phyloP scores from a whole-genome alignment of 2,797 vertebrate genomes.

The Takifugu rubripes region DNA sequence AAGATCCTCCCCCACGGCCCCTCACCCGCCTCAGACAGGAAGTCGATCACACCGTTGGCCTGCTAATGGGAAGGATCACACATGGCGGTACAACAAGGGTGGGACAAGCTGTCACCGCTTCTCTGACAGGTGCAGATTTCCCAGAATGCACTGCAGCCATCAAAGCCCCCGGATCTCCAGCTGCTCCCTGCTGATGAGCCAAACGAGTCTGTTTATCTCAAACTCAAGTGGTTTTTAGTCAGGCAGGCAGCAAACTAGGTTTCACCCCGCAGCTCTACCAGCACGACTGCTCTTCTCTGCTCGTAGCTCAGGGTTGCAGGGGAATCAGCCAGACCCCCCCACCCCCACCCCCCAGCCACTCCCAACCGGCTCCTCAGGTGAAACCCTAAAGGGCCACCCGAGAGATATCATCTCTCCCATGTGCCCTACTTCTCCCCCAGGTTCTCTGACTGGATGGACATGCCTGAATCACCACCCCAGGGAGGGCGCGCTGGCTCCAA shows the following conservation, averaged over 20 bases:
- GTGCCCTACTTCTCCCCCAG: too few species aligned
- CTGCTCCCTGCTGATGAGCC: conserved; percentile 54
- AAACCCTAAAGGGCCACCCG: too few species aligned
- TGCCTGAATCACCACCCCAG: too few species aligned
- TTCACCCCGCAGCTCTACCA: conserved; percentile 32
- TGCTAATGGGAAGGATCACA: conserved; percentile 59
- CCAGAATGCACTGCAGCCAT: conserved; percentile 57
- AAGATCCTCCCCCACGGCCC: conserved; percentile 11
- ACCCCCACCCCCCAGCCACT: too few species aligned
- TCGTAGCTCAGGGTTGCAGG: too few species aligned
- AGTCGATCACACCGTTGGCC: conserved; percentile 64
- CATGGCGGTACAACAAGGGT: conserved; percentile 63
- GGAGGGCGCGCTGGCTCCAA: too few species aligned
- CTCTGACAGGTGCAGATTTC: conserved; percentile 61
- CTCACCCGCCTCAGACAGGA: conserved; percentile 35
- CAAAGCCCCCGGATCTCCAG: conserved; percentile 43
- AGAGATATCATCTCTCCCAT: too few species aligned
- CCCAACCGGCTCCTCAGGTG: too few species aligned
- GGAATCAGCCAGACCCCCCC: too few species aligned
- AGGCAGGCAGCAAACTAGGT: conserved; percentile 17
- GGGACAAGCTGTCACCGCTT: conserved; percentile 59
- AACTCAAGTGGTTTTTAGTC: conserved; percentile 28
- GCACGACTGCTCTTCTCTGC: conserved; percentile 16
- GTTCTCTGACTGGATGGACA: too few species aligned
- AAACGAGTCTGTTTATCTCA: conserved; percentile 53